phyloP scores from a whole-genome alignment of 2,888 invertebrate species.

The Acanthosepion pharaonis region DNA sequence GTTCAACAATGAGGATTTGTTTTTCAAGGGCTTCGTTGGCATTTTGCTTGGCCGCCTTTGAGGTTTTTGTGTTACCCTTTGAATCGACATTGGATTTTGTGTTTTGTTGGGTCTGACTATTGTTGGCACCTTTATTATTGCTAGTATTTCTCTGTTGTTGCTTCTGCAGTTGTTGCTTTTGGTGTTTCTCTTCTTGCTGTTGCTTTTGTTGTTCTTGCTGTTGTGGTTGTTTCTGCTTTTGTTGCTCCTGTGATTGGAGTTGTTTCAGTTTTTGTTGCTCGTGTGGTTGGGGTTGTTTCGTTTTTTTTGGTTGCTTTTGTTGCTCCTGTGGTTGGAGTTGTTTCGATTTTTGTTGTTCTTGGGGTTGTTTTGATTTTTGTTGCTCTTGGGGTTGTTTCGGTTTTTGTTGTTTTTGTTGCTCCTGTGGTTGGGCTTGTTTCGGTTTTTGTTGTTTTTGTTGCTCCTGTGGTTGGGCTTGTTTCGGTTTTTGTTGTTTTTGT shows the following conservation, averaged over 20 bases:
- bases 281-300: no score
- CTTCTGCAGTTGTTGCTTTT: background rate
- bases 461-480: background rate
- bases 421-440: background rate
- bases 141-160: background rate
- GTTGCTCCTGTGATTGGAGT: background rate
- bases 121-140: background rate
- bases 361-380: no score
- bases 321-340: background rate
- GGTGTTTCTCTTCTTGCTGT: background rate
- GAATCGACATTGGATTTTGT: background rate
- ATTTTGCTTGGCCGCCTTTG: constrained; percentile 17
- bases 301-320: background rate
- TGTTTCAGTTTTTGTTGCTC: no score
- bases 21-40: background rate
- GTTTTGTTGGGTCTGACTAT: background rate
- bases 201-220: background rate
- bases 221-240: background rate
- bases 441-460: background rate
- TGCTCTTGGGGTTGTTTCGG: no score
- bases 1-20: background rate
- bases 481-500: background rate
- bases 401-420: background rate
- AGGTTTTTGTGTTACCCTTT: background rate
- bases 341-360: background rate